Evolutionary conservation across 2,113 vertebrate species (phyloP), one percentile per base, ranked within the genome.

Genomic region (Smithornis capensis): DNA sequence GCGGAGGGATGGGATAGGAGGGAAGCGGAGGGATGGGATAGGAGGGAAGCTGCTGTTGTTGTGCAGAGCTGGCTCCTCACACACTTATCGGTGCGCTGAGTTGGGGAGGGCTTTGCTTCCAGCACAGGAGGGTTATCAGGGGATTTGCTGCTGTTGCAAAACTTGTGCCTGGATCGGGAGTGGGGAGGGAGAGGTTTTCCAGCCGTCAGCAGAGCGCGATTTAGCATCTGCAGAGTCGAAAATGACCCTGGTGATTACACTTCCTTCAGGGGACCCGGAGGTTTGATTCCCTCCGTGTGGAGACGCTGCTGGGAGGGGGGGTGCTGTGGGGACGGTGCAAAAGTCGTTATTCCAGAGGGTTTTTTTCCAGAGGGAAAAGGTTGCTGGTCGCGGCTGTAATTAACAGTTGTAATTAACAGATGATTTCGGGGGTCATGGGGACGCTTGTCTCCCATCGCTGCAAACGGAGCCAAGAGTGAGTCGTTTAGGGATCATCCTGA

Each of bases 91-190:
- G 94, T 91, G 96, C 0, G 2, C 59, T 21, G 94, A 86, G 94
- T 40, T 92, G 95, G 94, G 96, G 94, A 90, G 92, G 92, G 94
- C 90, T 96, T 97, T 81, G 95, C 96, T 97, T 93, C 96, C 94
- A 97, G 95, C 94, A 45, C 14, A 93, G 86, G 95, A 79, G 47
- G 88, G 96, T 95, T 95, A 96, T 95, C 96, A 94, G 45, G 90
- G 95, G 96, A 97, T 97, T 96, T 97, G 96, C 96, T 97, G 96
- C 92, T 93, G 83, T 74, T 97, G 95, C 95, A 95, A 96, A 97
- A 97, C 95, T 97, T 95, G 71, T 95, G 88, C 42, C 2, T 86
- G 94, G 96, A 83, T 94, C 76, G 92, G 94, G 92, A 88, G 92
- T 7, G 31, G 17, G 83, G 95, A 95, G 90, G 88, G 79, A 95